Evolutionary conservation across 2,888 invertebrate species (phyloP), one percentile per base, ranked within the genome.

Genomic region (Steinernema carpocapsae): DNA sequence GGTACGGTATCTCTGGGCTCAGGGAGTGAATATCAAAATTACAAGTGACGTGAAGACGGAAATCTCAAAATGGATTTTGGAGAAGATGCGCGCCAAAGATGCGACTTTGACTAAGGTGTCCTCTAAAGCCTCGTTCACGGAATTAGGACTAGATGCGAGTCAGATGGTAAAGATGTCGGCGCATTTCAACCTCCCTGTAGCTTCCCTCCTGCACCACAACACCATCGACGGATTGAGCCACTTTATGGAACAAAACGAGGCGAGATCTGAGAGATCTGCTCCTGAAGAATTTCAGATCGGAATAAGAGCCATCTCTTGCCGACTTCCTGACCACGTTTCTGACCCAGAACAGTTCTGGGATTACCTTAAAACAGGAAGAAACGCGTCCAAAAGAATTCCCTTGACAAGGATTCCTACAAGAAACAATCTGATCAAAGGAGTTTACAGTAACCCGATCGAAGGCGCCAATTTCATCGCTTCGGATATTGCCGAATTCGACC

Each of bases 391-490:
- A 1, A 72, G 83, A 64, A 85, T 84, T 24, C 86, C 86, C 26
- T 80, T 82, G 2, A 72, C 73, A 7, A 70, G 86, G 76, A 78
- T 86, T 42, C 76, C 81, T 7, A 79, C 80, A 14, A 75, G 86
- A 75, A 81, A 86, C 72, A 76, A 52, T 4, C 75, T 85, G 64
- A 78, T 84, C 12, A 70, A 75, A 17, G 84, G 81, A 56, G 56
- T 78, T 29, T 83, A 82, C 70, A 80, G 79, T 72, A 77, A 75
- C 24, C 74, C 78, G 6, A 74, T 85, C 10, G 84, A 86, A 74
- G 86, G 86, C 24, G 85, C 80, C 12, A 82, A 85, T 74, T 86
- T 85, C 72, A 76, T 86, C 26, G 52, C 24, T 24, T 45, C 75
- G 19, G 77, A 79, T 43, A 48, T 80, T 17, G 64, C 74, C 10